Conservation (phyloP, 2,888 invertebrate species). For the Acanthosoma haemorrhoidale region DNA sequence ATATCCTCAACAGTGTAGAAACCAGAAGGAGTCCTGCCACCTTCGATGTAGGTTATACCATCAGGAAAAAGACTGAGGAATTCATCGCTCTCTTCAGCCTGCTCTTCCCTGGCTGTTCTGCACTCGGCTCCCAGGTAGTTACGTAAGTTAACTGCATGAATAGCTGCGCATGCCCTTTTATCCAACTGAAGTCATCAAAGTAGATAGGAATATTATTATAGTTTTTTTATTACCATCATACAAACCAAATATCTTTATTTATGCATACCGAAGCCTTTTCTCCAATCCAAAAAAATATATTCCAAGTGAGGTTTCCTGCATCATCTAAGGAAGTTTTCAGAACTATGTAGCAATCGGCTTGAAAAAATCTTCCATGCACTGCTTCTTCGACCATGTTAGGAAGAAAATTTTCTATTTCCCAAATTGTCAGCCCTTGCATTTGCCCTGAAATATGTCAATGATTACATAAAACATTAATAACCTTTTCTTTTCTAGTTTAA, state of each 20-base stretch:
- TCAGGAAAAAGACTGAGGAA: slow-evolving; percentile 87
- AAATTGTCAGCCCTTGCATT: slow-evolving; percentile 83
- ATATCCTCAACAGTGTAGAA: slow-evolving; percentile 95
- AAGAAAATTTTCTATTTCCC: slow-evolving; percentile 99
- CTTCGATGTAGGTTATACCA: slow-evolving; percentile 91
- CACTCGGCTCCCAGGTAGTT: slow-evolving; percentile 92
- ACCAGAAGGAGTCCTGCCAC: slow-evolving; percentile 93
- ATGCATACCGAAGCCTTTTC: slow-evolving; percentile 77
- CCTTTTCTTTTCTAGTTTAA: no score
- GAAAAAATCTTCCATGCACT: slow-evolving; percentile 77
- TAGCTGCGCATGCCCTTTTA: slow-evolving; percentile 92
- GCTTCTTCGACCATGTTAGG: slow-evolving; percentile 90
- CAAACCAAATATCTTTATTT: background rate
- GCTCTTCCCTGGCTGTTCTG: slow-evolving; percentile 93
- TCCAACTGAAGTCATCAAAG: slow-evolving; percentile 60
- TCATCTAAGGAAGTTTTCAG: slow-evolving; percentile 82
- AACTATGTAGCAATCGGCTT: slow-evolving; percentile 97
- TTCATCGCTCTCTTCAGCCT: slow-evolving; percentile 93
- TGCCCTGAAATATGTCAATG: slow-evolving; percentile 59
- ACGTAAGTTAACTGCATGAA: slow-evolving; percentile 96
- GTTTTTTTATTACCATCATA: background rate
- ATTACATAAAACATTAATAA: no score
- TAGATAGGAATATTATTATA: background rate
- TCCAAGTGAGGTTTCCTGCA: slow-evolving; percentile 79
- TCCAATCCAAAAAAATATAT: slow-evolving; percentile 99